A percentile compares a stretch with the other conserved stretches of the same genome.
These are phyloP conservation scores for Deroplatys truncata DNA, from an alignment of 2,888 invertebrate species.

Conservation along the genomic window DNA sequence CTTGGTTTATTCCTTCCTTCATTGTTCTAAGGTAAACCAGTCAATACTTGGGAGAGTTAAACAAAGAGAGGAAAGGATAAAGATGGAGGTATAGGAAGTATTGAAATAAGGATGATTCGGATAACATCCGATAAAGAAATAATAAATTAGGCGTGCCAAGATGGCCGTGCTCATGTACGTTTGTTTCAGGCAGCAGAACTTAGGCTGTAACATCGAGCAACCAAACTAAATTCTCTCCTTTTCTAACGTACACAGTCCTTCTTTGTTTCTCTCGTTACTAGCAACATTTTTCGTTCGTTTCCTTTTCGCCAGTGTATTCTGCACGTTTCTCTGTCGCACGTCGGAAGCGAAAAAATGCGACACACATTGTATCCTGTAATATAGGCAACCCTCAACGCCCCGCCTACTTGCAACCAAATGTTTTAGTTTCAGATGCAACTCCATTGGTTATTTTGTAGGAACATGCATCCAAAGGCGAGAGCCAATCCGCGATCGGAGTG, in stretches of 20 bases:
- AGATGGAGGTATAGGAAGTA: neutral
- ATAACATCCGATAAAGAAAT: neutral
- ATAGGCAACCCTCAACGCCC: conserved; percentile 7
- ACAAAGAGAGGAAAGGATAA: neutral
- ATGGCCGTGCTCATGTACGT: neutral
- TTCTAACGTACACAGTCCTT: neutral
- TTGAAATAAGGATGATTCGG: neutral
- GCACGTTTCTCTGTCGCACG: neutral
- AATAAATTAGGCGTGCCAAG: conserved; percentile 3
- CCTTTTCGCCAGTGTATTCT: neutral
- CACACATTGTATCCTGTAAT: conserved; percentile 6
- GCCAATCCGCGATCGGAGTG: conserved; percentile 20
- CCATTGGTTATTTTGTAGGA: conserved; percentile 18
- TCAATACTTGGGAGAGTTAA: neutral
- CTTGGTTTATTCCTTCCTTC: neutral
- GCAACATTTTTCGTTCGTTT: neutral
- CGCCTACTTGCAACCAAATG: conserved; percentile 6
- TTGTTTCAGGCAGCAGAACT: neutral
- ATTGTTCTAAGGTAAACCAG: neutral
- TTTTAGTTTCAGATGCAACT: conserved; percentile 5
- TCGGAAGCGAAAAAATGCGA: neutral
- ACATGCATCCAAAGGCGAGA: neutral
- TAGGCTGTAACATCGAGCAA: neutral
- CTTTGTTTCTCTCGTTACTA: neutral
- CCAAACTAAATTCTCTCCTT: neutral